Percentiles rank a stretch among this genome's conserved stretches.
Evolutionary conservation across 2,888 invertebrate genomes (phyloP).

Genomic region (Ypsolopha sequella): DNA sequence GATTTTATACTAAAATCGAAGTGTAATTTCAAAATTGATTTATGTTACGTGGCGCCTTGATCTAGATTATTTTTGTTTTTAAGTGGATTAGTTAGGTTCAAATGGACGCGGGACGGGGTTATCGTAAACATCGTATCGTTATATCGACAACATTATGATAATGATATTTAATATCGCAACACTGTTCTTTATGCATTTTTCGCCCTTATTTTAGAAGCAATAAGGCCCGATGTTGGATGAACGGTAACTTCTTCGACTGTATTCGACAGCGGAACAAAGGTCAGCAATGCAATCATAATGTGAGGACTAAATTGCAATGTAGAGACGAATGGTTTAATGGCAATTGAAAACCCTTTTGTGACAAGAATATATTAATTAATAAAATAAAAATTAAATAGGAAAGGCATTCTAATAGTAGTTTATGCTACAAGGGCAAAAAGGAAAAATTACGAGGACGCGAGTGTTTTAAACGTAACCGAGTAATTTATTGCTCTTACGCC

Average conservation of each 20-base stretch:
- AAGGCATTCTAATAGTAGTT: too few relatives aligned
- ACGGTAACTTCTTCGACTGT: not conserved
- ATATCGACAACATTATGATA: slow-evolving; percentile 20
- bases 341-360: too few relatives aligned
- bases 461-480: too few relatives aligned
- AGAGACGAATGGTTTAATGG: too few relatives aligned
- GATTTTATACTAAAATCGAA: too few relatives aligned
- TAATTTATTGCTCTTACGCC: too few relatives aligned
- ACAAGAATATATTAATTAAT: too few relatives aligned
- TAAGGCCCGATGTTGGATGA: not conserved
- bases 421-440: too few relatives aligned
- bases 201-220: not conserved
- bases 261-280: not conserved
- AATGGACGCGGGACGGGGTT: slow-evolving; percentile 20
- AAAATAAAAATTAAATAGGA: too few relatives aligned
- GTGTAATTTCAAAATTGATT: too few relatives aligned
- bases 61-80: slow-evolving; percentile 24
- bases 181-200: not conserved
- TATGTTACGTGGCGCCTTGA: slow-evolving; percentile 8
- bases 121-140: slow-evolving; percentile 29
- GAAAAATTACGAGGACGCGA: too few relatives aligned
- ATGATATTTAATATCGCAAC: slow-evolving; percentile 17
- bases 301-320: too few relatives aligned
- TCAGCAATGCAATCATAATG: not conserved
- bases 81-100: slow-evolving; percentile 34